Percentiles rank a stretch among this genome's conserved stretches.
Evolutionary conservation across 2,113 vertebrate species (phyloP).

Genomic region (Stegastes partitus): DNA sequence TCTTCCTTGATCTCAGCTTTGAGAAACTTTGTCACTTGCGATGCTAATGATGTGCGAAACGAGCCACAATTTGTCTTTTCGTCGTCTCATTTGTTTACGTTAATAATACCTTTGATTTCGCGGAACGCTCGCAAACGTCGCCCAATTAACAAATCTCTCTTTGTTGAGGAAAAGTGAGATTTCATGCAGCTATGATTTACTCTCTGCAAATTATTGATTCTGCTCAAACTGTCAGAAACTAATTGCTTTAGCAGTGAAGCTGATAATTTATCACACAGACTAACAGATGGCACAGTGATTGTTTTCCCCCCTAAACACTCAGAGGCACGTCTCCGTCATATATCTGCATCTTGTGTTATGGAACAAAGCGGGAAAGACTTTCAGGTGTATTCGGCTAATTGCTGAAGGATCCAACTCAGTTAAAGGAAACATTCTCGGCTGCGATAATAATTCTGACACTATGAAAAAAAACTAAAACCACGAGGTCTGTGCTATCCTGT

Average conservation of each 20-base stretch:
- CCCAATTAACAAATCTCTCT: conserved; percentile 10
- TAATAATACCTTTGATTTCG: conserved; percentile 32
- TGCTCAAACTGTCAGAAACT: conserved; percentile 62
- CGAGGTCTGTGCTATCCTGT: too few species aligned
- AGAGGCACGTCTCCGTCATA: conserved; percentile 35
- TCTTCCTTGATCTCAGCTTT: neutral
- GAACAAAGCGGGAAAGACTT: neutral
- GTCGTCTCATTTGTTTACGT: conserved; percentile 27
- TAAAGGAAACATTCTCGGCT: neutral
- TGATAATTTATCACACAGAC: conserved; percentile 57
- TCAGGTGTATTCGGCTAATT: neutral
- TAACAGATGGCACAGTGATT: conserved; percentile 69
- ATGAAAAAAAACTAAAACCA: too few species aligned
- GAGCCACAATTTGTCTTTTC: neutral
- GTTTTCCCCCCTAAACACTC: conserved; percentile 53
- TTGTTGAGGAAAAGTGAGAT: conserved; percentile 44
- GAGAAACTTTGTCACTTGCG: neutral
- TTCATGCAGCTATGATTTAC: conserved; percentile 53
- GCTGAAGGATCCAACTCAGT: neutral
- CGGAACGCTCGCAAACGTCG: conserved; percentile 4
- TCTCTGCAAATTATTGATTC: conserved; percentile 65
- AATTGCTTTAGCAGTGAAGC: conserved; percentile 61
- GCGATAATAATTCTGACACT: neutral
- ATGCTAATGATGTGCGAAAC: conserved; percentile 3
- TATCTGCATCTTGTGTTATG: neutral